Percentiles rank a stretch among this genome's conserved stretches.
phyloP scores from a whole-genome alignment of 2,797 vertebrate genomes.

The Sebastes goodei region DNA sequence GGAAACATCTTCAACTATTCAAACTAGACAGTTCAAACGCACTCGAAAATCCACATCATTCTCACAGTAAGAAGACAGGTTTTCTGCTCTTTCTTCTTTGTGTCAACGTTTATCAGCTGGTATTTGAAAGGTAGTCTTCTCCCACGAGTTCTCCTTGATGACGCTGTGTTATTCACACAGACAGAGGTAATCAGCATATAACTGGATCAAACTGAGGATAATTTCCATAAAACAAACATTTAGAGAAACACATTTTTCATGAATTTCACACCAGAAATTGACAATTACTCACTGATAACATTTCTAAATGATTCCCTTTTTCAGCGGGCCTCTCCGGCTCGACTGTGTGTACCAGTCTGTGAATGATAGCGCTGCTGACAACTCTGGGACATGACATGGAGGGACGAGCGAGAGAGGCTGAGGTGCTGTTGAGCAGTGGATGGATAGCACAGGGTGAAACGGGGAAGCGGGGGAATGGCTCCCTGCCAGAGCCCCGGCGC shows the following conservation, averaged over 20 bases:
- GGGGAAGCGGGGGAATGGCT: slow-evolving; percentile 44
- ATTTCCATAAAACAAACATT: slow-evolving; percentile 23
- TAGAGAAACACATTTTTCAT: slow-evolving; percentile 5
- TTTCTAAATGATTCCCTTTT: slow-evolving; percentile 3
- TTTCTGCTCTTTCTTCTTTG: neutral
- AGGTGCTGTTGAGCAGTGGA: slow-evolving; percentile 23
- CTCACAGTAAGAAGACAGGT: too few species aligned
- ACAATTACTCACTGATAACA: neutral
- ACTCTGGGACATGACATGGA: slow-evolving; percentile 9
- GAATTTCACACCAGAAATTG: slow-evolving; percentile 4
- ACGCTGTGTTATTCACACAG: neutral
- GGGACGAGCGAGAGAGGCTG: slow-evolving; percentile 7
- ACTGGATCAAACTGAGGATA: slow-evolving; percentile 4
- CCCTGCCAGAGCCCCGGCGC: slow-evolving; percentile 52
- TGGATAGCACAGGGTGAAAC: slow-evolving; percentile 37
- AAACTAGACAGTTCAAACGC: neutral
- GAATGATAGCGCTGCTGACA: slow-evolving; percentile 16
- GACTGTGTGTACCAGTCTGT: slow-evolving; percentile 5
- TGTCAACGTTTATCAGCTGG: neutral
- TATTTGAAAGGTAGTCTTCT: neutral
- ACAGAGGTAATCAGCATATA: neutral
- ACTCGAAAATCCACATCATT: neutral
- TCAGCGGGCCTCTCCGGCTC: neutral
- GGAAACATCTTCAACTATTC: neutral
- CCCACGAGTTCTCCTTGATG: neutral